phyloP scores from a whole-genome alignment of 2,113 vertebrate species.

The Amazona vittata region DNA sequence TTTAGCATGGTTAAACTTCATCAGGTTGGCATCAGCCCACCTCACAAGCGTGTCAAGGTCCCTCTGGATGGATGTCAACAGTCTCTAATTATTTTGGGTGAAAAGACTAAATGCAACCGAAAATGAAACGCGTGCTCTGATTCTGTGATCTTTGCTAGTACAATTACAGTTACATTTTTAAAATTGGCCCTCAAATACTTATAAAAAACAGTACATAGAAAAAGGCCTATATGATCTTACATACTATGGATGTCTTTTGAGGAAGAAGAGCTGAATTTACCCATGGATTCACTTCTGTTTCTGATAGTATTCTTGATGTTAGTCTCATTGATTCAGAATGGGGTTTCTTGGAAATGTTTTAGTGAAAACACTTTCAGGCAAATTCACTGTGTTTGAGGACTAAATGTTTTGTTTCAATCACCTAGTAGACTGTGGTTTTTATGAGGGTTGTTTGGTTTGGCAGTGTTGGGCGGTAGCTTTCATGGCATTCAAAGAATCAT shows the following conservation, averaged over 20 bases:
- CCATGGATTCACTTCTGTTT: not conserved
- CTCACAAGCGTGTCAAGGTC: too few species aligned
- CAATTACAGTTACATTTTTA: not conserved
- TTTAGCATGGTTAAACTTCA: too few species aligned
- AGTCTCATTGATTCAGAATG: not conserved
- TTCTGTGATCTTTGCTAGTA: not conserved
- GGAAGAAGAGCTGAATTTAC: not conserved
- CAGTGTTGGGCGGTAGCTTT: not conserved
- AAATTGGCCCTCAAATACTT: not conserved
- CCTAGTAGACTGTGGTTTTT: not conserved
- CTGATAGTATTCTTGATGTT: not conserved
- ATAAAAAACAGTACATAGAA: not conserved
- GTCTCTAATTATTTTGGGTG: not conserved
- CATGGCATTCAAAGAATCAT: not conserved
- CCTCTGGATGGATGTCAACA: too few species aligned
- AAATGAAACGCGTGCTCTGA: not conserved
- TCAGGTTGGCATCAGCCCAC: too few species aligned
- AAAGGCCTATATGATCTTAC: not conserved
- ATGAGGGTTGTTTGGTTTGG: not conserved
- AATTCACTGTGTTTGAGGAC: rapidly evolving
- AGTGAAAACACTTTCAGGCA: not conserved
- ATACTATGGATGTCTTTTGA: not conserved
- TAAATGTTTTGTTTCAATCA: not conserved
- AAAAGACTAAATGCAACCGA: not conserved
- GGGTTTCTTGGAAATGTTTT: not conserved